Evolutionary conservation across 1,140 invertebrate genomes (phyloP).

Genomic region (Spodoptera litura): DNA sequence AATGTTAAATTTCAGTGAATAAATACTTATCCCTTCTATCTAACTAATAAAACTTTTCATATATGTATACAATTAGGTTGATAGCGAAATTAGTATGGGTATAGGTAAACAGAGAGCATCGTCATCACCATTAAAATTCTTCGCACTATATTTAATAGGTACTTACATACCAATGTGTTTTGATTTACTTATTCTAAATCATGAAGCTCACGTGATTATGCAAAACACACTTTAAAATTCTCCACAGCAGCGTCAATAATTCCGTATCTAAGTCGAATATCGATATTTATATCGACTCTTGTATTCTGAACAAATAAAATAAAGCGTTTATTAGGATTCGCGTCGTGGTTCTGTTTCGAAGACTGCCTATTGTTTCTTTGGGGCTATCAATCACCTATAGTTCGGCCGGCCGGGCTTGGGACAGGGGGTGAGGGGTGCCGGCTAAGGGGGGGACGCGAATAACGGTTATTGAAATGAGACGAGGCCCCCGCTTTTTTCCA

Average conservation of each 20-base stretch:
- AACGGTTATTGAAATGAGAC: conserved; percentile 86
- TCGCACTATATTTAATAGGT: conserved; percentile 41
- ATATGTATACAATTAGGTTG: not conserved
- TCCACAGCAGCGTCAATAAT: conserved; percentile 72
- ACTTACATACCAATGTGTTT: conserved; percentile 43
- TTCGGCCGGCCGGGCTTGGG: conserved; percentile 58
- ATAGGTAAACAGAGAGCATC: not conserved
- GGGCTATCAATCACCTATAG: conserved; percentile 82
- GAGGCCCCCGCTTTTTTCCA: conserved; percentile 81
- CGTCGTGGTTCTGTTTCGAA: conserved; percentile 73
- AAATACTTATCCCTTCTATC: too few relatives aligned
- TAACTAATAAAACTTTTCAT: too few relatives aligned
- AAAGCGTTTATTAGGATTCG: conserved; percentile 85
- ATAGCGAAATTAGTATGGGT: not conserved
- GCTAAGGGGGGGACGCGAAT: conserved; percentile 66
- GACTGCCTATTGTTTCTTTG: conserved; percentile 82
- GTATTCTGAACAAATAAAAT: conserved; percentile 83
- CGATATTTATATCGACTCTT: conserved; percentile 80
- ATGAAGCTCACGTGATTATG: conserved; percentile 47
- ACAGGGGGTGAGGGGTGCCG: conserved; percentile 48
- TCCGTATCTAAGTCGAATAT: conserved; percentile 74
- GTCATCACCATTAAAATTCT: conserved; percentile 40
- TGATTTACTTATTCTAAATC: conserved; percentile 44
- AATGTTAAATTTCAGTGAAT: too few relatives aligned
- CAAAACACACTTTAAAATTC: conserved; percentile 62